phyloP scores from a whole-genome alignment of 2,888 invertebrate species.

The Pogonocherus hispidulus region DNA sequence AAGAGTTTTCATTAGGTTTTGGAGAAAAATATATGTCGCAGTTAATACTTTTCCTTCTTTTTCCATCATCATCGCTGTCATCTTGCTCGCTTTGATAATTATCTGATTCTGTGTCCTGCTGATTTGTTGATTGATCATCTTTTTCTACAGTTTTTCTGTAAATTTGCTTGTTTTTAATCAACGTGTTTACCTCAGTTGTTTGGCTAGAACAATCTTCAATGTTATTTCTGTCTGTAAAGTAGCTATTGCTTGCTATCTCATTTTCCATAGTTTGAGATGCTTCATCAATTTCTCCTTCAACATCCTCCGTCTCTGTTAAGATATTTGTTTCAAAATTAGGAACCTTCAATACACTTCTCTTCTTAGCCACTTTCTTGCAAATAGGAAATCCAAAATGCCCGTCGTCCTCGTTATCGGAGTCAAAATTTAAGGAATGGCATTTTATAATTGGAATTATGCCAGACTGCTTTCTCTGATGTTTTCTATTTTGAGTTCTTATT shows the following conservation, averaged over 20 bases:
- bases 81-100: slow-evolving; percentile 45
- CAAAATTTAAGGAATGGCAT: slow-evolving; percentile 46
- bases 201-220: slow-evolving; percentile 52
- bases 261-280: slow-evolving; percentile 52
- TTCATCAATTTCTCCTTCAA: slow-evolving; percentile 61
- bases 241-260: slow-evolving; percentile 40
- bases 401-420: slow-evolving; percentile 57
- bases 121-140: slow-evolving; percentile 20
- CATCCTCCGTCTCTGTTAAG: slow-evolving; percentile 66
- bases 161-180: slow-evolving; percentile 29
- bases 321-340: slow-evolving; percentile 55
- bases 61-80: slow-evolving; percentile 30
- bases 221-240: slow-evolving; percentile 52
- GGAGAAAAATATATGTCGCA: background rate
- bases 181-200: slow-evolving; percentile 45
- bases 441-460: slow-evolving; percentile 7
- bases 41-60: background rate
- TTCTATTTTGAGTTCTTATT: slow-evolving; percentile 20
- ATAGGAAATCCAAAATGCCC: slow-evolving; percentile 51
- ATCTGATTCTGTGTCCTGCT: slow-evolving; percentile 54
- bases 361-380: slow-evolving; percentile 53
- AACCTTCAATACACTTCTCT: slow-evolving; percentile 44
- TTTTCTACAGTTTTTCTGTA: slow-evolving; percentile 20
- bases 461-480: slow-evolving; percentile 19
- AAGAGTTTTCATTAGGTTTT: background rate